These are phyloP conservation scores for Bembecia ichneumoniformis DNA, from an alignment of 2,888 invertebrate genomes.

Conservation along the genomic window DNA sequence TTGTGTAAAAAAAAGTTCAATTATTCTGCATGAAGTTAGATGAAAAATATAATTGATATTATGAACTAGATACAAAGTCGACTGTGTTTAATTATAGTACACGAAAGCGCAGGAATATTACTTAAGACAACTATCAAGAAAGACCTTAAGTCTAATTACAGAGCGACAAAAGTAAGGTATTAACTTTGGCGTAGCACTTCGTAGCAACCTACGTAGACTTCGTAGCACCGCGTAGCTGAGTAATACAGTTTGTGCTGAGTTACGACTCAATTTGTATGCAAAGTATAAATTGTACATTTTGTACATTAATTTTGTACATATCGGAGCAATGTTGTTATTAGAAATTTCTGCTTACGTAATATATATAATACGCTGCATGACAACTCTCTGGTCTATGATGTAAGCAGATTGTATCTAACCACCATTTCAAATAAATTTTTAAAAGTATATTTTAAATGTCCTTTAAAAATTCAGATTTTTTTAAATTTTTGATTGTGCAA, in stretches of 20 bases:
- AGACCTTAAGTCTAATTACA: constrained; percentile 33
- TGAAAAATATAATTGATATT: background rate
- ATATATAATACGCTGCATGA: no score
- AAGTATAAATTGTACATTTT: constrained; percentile 1
- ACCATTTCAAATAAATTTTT: no score
- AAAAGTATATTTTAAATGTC: no score
- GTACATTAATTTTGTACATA: background rate
- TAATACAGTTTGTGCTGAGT: constrained; percentile 28
- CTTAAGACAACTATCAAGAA: constrained; percentile 19
- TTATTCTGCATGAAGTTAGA: no score
- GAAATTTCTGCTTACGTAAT: no score
- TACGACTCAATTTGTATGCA: constrained; percentile 25
- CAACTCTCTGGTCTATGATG: no score
- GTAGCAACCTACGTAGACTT: constrained; percentile 18
- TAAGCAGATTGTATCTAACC: no score
- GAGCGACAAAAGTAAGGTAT: constrained; percentile 28
- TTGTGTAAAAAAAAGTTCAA: no score
- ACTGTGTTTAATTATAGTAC: constrained; percentile 1
- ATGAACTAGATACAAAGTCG: background rate
- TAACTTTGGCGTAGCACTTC: constrained; percentile 17
- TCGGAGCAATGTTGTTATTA: no score
- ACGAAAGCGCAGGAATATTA: constrained; percentile 28
- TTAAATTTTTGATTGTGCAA: no score
- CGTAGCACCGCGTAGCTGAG: constrained; percentile 15
- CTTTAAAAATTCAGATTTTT: no score